Evolutionary conservation across 2,797 vertebrate species (phyloP), one percentile per base, ranked within the genome.

Genomic region (Odontamblyopus rebecca): DNA sequence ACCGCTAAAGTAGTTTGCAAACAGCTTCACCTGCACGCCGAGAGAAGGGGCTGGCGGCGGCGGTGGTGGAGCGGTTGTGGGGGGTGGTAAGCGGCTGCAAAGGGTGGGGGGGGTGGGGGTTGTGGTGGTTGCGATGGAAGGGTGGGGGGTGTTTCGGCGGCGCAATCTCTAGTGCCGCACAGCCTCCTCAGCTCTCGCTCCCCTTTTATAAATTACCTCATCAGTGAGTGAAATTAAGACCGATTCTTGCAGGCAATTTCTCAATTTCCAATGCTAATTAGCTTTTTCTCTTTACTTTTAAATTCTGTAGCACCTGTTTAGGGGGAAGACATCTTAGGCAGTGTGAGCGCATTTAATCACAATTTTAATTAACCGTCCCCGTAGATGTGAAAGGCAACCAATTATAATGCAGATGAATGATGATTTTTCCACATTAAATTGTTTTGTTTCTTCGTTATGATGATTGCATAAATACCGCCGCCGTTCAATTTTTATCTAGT

Each of bases 241-340:
- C 96, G 95, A 98, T 99, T 98, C 96, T 98, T 98, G 96, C 96
- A 98, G 97, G 96, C 97, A 98, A 98, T 98, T 98, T 98, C 97
- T 97, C 97, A 98, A 98, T 99, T 99, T 99, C 97, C 96, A 98
- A 97, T 98, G 97, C 96, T 98, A 98, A 98, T 98, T 98, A 98
- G 95, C 96, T 97, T 96, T 97, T 97, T 92, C 90, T 92, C 96
- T 97, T 98, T 97, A 98, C 96, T 98, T 98, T 98, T 97, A 97
- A 97, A 97, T 97, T 96, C 95, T 92, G 95, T 97, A 97, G 96
- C 97, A 99, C 97, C 97, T 98, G 97, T 98, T 99, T 97, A 76
- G 87, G 95, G 95, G 95, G 96, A 96, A 96, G 96, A 97, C 97
- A 97, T 98, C 96, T 97, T 96, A 98, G 96, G 95, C 96, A 94